phyloP scores from a whole-genome alignment of 1,140 invertebrate species.

The Amphibalanus amphitrite region DNA sequence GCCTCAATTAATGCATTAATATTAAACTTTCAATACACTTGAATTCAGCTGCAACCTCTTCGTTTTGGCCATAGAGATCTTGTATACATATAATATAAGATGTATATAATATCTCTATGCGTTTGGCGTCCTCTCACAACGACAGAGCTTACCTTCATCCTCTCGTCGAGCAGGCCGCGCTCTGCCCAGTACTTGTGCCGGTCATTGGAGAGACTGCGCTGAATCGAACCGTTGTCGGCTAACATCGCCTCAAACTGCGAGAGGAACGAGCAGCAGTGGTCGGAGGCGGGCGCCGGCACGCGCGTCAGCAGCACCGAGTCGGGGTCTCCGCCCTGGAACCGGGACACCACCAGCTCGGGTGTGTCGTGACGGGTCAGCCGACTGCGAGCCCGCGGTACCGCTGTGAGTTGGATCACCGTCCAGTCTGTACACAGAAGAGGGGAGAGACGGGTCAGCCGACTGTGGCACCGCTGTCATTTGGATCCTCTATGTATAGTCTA shows the following conservation, averaged over 20 bases:
- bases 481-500: too few relatives aligned
- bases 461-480: too few relatives aligned
- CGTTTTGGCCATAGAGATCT: too few relatives aligned
- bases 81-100: too few relatives aligned
- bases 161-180: not conserved
- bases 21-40: too few relatives aligned
- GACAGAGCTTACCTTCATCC: not conserved
- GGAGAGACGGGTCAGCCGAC: too few relatives aligned
- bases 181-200: conserved; percentile 5
- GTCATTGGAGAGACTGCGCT: conserved; percentile 9
- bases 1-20: too few relatives aligned
- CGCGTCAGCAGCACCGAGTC: not conserved
- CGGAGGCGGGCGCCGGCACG: not conserved
- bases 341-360: not conserved
- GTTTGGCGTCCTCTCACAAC: too few relatives aligned
- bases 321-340: not conserved
- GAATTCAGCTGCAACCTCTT: too few relatives aligned
- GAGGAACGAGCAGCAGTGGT: not conserved
- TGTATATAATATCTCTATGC: too few relatives aligned
- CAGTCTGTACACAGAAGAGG: not conserved
- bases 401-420: not conserved
- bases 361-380: not conserved
- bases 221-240: not conserved
- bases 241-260: conserved; percentile 2
- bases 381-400: not conserved